Evolutionary conservation across 1,140 invertebrate genomes (phyloP), one percentile per base, ranked within the genome.

Genomic region (Gonioctena quinquepunctata): DNA sequence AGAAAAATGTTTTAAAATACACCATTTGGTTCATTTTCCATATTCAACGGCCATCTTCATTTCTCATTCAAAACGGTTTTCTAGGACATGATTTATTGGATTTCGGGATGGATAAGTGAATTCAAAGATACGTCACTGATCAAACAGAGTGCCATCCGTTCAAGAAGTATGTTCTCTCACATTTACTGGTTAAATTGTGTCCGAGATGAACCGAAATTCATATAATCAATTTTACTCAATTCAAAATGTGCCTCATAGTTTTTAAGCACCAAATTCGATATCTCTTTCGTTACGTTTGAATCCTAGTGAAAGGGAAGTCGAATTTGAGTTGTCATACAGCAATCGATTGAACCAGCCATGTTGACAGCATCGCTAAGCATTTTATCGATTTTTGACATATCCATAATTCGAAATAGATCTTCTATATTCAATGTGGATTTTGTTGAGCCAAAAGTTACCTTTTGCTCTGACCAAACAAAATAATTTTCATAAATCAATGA

Each of bases 271-370:
- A 23, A 23, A 76, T 77, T 75, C 49, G 22, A 48, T 77, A 76
- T 79, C 73, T 73, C 73, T 76, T 77, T 79, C 76, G 65, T 79
- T 77, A 76, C 33, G 69, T 63, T 50, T 19, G 28, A 25, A 69
- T 5, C 71, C 74, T 79, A 77, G 76, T 79, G 76, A 79, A 79
- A 77, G 69, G 68, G 76, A 77, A 79, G 54, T 70, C 25, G 66
- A 74, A 77, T 76, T 71, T 13, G 21, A 42, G 16, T 42, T 42
- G n/a, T n/a, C n/a, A n/a, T n/a, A n/a, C n/a, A n/a, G n/a, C n/a
- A n/a, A n/a, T n/a, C n/a, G n/a, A n/a, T n/a, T n/a, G n/a, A n/a
- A n/a, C n/a, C n/a, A n/a, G n/a, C n/a, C n/a, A n/a, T n/a, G n/a
- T n/a, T n/a, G n/a, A n/a, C n/a, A n/a, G n/a, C n/a, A n/a, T n/a